These are phyloP conservation scores for Neoscelio sp. DNA, from an alignment of 2,888 invertebrate genomes.

Conservation along the genomic window DNA sequence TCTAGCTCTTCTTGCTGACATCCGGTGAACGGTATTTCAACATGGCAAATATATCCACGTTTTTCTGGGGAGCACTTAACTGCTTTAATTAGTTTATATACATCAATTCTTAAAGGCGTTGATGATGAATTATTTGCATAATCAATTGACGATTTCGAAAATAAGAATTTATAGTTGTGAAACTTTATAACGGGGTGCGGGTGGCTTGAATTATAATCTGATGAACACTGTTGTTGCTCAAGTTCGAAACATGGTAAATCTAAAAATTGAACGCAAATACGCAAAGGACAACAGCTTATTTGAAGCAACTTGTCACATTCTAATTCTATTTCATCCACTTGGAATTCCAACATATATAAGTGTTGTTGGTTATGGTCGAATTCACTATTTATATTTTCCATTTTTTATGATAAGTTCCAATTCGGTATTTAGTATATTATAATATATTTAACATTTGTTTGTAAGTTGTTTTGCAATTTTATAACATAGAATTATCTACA, in stretches of 20 bases:
- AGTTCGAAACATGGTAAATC: constrained; percentile 72
- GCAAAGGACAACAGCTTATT: constrained; percentile 48
- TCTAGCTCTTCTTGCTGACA: constrained; percentile 66
- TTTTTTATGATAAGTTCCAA: neutral
- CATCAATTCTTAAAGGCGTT: constrained; percentile 61
- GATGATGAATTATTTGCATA: no score
- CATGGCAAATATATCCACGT: constrained; percentile 58
- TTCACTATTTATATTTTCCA: neutral
- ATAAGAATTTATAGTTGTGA: constrained; percentile 9
- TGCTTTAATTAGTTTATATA: constrained; percentile 39
- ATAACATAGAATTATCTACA: neutral
- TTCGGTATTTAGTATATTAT: no score
- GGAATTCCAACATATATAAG: constrained; percentile 71
- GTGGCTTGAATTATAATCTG: constrained; percentile 20
- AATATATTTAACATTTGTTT: no score
- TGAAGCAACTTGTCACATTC: constrained; percentile 37
- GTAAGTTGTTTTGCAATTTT: neutral
- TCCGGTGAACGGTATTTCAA: constrained; percentile 63
- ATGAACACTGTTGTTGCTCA: constrained; percentile 27
- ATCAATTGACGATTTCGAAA: constrained; percentile 21
- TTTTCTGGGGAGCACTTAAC: neutral
- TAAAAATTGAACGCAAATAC: constrained; percentile 68
- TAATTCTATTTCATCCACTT: constrained; percentile 67
- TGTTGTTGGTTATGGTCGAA: constrained; percentile 50
- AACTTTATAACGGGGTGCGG: no score